Evolutionary conservation across 2,797 vertebrate species (phyloP).

Genomic region (Glossophaga mutica): DNA sequence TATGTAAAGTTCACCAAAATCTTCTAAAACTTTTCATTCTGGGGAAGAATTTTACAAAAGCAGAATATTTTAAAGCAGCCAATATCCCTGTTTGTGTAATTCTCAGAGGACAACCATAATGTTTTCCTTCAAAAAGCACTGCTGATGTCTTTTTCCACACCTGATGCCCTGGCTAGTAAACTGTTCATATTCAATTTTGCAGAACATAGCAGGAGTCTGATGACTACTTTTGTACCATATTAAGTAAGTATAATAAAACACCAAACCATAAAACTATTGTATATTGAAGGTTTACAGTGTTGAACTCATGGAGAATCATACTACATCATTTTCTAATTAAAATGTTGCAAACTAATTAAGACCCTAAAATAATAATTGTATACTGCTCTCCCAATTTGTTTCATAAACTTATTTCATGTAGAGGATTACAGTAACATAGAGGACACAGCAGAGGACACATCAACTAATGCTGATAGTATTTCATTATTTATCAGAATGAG

Average conservation of each 20-base stretch:
- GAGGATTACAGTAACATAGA: background rate
- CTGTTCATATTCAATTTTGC: conserved; percentile 4
- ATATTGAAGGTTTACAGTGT: background rate
- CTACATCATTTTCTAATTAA: conserved; percentile 24
- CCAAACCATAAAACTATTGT: background rate
- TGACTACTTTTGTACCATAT: background rate
- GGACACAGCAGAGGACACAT: conserved; percentile 16
- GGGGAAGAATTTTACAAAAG: background rate
- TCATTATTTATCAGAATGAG: conserved; percentile 74
- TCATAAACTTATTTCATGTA: background rate
- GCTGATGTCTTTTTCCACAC: background rate
- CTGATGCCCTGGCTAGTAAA: conserved; percentile 9
- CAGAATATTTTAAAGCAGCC: background rate
- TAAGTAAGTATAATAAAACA: conserved; percentile 29
- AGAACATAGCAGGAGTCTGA: conserved; percentile 25
- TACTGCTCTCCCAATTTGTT: background rate
- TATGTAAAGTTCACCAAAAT: background rate
- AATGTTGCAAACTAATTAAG: conserved; percentile 43
- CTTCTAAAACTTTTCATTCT: background rate
- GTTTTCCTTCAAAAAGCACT: background rate
- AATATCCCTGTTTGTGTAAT: background rate
- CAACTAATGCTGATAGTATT: conserved; percentile 69
- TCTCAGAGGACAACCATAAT: background rate
- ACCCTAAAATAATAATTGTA: conserved; percentile 13
- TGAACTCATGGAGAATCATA: background rate